phyloP scores from a whole-genome alignment of 2,113 vertebrate species.

The Synodontis membranacea region DNA sequence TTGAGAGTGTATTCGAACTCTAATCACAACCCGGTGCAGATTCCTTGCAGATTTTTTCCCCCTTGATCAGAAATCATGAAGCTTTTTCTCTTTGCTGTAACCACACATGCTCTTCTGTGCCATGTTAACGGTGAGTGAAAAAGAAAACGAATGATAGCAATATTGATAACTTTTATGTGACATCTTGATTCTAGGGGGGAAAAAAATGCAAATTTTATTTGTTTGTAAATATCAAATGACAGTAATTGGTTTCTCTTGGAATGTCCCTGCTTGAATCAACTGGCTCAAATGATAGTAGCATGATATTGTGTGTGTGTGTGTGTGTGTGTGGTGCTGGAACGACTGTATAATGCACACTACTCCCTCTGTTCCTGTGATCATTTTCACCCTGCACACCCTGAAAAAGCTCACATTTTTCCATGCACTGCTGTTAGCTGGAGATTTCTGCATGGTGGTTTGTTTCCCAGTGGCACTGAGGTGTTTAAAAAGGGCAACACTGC shows the following conservation, averaged over 20 bases:
- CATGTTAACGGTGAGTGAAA: slow-evolving; percentile 26
- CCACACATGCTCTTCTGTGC: not conserved
- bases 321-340: too few species aligned
- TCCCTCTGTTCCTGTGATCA: too few species aligned
- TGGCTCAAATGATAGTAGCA: not conserved
- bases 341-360: too few species aligned
- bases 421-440: not conserved
- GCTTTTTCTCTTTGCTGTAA: not conserved
- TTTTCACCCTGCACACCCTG: not conserved
- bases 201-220: not conserved
- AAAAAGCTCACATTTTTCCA: not conserved
- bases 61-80: slow-evolving; percentile 15
- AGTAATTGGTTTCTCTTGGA: not conserved
- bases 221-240: not conserved
- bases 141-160: not conserved
- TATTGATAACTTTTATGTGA: not conserved
- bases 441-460: not conserved
- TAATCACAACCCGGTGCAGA: not conserved
- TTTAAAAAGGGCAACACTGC: not conserved
- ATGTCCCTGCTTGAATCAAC: not conserved
- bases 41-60: too few species aligned
- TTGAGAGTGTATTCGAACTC: not conserved
- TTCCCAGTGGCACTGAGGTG: not conserved
- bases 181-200: too few species aligned
- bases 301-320: not conserved